These are phyloP conservation scores for Leptosomus discolor DNA, from an alignment of 2,113 vertebrate genomes.

Conservation along the genomic window DNA sequence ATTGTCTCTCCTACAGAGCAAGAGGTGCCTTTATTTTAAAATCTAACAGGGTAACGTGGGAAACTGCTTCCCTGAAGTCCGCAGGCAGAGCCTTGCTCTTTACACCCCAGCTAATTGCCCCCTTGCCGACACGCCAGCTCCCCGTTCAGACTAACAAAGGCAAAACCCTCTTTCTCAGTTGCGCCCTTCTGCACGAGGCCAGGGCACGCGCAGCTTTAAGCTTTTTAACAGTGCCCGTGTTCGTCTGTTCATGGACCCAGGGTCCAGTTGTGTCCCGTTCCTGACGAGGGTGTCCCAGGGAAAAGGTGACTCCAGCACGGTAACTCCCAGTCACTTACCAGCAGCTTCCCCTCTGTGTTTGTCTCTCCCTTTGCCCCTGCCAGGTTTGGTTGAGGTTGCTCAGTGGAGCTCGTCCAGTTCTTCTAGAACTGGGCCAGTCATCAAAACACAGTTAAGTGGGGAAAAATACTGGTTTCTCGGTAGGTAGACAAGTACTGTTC, in stretches of 20 bases:
- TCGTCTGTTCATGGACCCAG: neutral
- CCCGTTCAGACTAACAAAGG: neutral
- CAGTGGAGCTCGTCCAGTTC: neutral
- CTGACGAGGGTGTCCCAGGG: neutral
- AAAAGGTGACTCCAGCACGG: neutral
- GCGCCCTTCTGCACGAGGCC: neutral
- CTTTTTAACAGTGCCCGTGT: neutral
- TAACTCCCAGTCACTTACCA: neutral
- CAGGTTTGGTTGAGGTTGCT: neutral
- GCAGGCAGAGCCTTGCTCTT: neutral
- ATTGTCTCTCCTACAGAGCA: neutral
- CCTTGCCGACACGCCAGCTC: too few species aligned
- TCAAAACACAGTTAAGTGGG: neutral
- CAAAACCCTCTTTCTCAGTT: neutral
- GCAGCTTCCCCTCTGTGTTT: accelerated
- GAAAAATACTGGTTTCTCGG: neutral
- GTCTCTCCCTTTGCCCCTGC: neutral
- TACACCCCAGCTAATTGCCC: neutral
- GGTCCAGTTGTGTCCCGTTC: neutral
- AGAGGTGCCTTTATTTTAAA: neutral
- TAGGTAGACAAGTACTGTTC: neutral
- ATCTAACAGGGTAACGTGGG: neutral
- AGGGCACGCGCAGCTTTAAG: neutral
- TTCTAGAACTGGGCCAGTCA: neutral
- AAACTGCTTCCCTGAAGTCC: neutral